Base-by-base conservation (phyloP, 1,140 invertebrate genomes). In the Microplitis mediator region DNA sequence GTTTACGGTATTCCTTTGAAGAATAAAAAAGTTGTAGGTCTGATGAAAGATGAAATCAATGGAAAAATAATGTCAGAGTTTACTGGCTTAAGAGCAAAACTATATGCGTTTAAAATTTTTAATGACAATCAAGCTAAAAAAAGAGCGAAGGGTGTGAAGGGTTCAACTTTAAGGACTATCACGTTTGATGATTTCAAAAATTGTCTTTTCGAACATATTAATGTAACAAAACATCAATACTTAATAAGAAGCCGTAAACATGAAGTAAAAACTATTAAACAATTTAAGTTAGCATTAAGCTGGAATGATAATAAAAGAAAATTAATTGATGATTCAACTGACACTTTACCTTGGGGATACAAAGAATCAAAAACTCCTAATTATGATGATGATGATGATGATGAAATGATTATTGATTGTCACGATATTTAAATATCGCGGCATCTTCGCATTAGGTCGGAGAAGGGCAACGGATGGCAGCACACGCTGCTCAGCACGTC, bases 21-120 rank as follows among this genome's bases (percentile, higher is more conserved):
- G 51, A 75, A 74, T 71, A 67, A 74, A 54, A 74, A 75, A 73
- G 52, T 75, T 0, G 0, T 72, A 4, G 66, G 69, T n/a, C 31
- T 72, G 4, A 75, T 75, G 54, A 75, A 71, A 13, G 69, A 76
- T 67, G 75, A 45, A 23, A 23, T 23, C 23, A 23, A 23, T 23
- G 23, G 23, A 23, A 23, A 23, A 23, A 23, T 23, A 23, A 45
- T 45, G 39, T 5, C 39, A 0, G 39, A 45, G 11, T 45, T 45
- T 45, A 11, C 11, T 6, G 39, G 39, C 11, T 11, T 45, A 0
- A 45, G 39, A 45, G 4, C 39, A 9, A 6, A 45, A 5, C 5
- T 76, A 65, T 76, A 72, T 72, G 65, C 69, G 4, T 70, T 23
- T n/a, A n/a, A 23, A 56, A 56, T 23, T 13, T 56, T 56, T 14